These are phyloP conservation scores for Pandion haliaetus DNA, from an alignment of 2,113 vertebrate species.

Conservation along the genomic window DNA sequence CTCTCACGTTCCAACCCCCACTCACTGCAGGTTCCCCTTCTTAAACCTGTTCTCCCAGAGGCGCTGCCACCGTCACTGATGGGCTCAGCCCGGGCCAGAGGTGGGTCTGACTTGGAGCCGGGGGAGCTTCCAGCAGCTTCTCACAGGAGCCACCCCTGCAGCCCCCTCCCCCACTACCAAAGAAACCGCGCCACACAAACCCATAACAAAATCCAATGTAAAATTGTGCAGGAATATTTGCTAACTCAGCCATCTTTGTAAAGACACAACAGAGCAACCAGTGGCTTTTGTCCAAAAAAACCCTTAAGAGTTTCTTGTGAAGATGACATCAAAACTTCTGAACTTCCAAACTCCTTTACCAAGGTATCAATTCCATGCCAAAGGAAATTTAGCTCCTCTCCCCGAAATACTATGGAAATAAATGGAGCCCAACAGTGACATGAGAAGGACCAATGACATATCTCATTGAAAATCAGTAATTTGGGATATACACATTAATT, in stretches of 20 bases:
- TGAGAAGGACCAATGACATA: not conserved
- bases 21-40: too few relatives aligned
- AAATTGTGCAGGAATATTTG: not conserved
- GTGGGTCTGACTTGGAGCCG: too few relatives aligned
- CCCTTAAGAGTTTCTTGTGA: not conserved
- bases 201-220: not conserved
- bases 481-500: not conserved
- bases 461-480: not conserved
- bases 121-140: too few relatives aligned
- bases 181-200: too few relatives aligned
- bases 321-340: not conserved
- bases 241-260: not conserved
- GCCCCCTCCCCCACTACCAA: too few relatives aligned
- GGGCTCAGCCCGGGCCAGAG: too few relatives aligned
- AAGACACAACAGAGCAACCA: rapidly evolving
- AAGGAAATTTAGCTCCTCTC: not conserved
- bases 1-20: too few relatives aligned
- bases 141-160: too few relatives aligned
- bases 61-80: too few relatives aligned
- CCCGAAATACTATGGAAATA: not conserved
- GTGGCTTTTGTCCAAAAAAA: not conserved
- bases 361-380: not conserved
- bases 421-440: not conserved
- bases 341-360: not conserved
- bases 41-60: too few relatives aligned